Base-by-base conservation (phyloP, 2,113 vertebrate species). In the Menidia beryllina region DNA sequence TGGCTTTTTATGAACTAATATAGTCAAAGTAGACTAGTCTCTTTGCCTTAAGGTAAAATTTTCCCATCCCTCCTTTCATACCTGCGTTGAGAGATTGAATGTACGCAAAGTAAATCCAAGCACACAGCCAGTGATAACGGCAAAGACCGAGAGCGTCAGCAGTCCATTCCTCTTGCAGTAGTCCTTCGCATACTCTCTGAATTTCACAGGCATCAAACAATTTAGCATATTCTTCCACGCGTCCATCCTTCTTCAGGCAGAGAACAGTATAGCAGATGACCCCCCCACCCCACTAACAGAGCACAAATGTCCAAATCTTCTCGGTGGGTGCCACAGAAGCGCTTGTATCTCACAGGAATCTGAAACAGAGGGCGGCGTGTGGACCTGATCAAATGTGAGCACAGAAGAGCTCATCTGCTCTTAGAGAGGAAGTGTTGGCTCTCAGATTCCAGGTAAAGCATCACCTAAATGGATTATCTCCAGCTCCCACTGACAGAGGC, bases 141-240 rank as follows among this genome's bases (percentile, higher is more conserved):
- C 96, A 1, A 96, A 84, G 36, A 96, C 87, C 0, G 95, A 96
- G 2, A 96, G 92, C 0, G 93, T 95, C 85, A 96, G 55, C 59
- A 96, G 92, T 11, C 95, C 95, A 9, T 96, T 96, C 61, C 87
- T 92, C 26, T 10, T 81, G 92, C 94, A 95, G 89, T 94, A 96
- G 45, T 89, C 89, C 57, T 14, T 86, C 0, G 86, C 3, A 20
- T 86, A 47, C 0, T 19, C 80, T 50, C 69, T 58, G 59, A 86
- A 0, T 70, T 91, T 93, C 27, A 57, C 0, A 3, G 88, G 69
- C 23, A 91, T 13, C 1, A 52, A 0, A 3, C 11, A 38, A 12
- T 74, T 69, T 4, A 80, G 6, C 4, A 15, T 0, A 6, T 65
- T 88, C 56, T 75, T 81, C 25, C 85, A 14, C 7, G 20, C 10